A percentile compares a stretch with the other conserved stretches of the same genome.
phyloP scores from a whole-genome alignment of 2,113 vertebrate species.

The Cinclus cinclus region DNA sequence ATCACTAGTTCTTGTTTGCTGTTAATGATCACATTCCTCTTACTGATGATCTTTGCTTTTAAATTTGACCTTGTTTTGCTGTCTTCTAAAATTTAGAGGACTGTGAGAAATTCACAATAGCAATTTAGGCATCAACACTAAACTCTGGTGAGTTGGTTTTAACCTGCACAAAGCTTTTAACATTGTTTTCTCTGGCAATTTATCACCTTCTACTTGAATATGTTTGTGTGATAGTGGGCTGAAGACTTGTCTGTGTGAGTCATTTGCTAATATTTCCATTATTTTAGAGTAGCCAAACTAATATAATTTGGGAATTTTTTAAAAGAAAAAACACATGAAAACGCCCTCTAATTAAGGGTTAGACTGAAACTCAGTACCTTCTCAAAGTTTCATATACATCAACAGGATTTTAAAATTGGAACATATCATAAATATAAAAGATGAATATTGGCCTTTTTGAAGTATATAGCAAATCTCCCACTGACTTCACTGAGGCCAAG shows the following conservation, averaged over 20 bases:
- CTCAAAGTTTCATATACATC: neutral
- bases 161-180: neutral
- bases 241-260: neutral
- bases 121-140: neutral
- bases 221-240: neutral
- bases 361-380: neutral
- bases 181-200: neutral
- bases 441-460: neutral
- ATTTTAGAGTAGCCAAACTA: neutral
- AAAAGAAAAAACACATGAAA: neutral
- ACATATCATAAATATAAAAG: neutral
- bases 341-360: neutral
- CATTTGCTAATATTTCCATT: neutral
- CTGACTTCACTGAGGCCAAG: neutral
- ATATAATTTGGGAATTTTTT: neutral
- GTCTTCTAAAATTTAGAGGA: neutral
- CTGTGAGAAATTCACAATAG: neutral
- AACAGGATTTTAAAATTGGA: neutral
- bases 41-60: neutral
- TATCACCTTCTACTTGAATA: neutral
- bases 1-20: neutral
- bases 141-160: neutral
- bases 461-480: neutral
- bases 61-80: constrained; percentile 13
- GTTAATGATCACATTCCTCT: neutral